Evolutionary conservation across 92 coral and sea anemone species (phyloP).

Genomic region (Actinostola sp.): DNA sequence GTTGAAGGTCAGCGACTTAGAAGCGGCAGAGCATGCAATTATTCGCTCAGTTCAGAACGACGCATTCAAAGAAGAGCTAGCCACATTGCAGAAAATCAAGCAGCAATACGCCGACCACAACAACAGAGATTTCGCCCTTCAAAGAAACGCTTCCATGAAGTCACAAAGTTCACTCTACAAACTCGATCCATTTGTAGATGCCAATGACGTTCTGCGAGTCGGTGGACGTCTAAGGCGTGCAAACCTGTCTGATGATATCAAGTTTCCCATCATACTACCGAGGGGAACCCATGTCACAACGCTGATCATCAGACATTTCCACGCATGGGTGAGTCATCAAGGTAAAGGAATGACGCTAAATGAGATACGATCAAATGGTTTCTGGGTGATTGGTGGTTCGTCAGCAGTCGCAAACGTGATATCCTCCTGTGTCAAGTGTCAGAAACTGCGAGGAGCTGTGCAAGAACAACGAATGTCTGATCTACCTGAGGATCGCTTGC

Average conservation of each 20-base stretch:
- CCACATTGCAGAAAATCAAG: not conserved
- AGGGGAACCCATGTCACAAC: constrained; percentile 30
- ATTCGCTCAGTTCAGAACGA: not conserved
- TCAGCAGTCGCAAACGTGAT: constrained; percentile 33
- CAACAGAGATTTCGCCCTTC: not conserved
- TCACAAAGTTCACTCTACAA: constrained; percentile 28
- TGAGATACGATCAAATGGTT: constrained; percentile 44
- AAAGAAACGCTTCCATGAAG: constrained; percentile 7
- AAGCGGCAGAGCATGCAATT: not conserved
- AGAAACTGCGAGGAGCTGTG: constrained; percentile 39
- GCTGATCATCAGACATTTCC: constrained; percentile 42
- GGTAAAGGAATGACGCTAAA: constrained; percentile 55
- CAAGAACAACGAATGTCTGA: constrained; percentile 57
- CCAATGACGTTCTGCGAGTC: constrained; percentile 47
- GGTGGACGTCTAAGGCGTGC: constrained; percentile 59
- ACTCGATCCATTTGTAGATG: constrained; percentile 50
- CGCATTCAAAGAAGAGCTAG: not conserved
- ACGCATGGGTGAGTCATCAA: constrained; percentile 43
- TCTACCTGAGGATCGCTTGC: constrained; percentile 48
- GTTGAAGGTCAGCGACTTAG: not conserved
- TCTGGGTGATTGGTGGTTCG: constrained; percentile 55
- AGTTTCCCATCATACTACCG: constrained; percentile 51
- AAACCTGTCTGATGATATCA: constrained; percentile 17
- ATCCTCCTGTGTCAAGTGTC: constrained; percentile 43
- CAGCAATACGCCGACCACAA: not conserved